These are phyloP conservation scores for Gobio gobio DNA, from an alignment of 2,113 vertebrate species.

Conservation along the genomic window DNA sequence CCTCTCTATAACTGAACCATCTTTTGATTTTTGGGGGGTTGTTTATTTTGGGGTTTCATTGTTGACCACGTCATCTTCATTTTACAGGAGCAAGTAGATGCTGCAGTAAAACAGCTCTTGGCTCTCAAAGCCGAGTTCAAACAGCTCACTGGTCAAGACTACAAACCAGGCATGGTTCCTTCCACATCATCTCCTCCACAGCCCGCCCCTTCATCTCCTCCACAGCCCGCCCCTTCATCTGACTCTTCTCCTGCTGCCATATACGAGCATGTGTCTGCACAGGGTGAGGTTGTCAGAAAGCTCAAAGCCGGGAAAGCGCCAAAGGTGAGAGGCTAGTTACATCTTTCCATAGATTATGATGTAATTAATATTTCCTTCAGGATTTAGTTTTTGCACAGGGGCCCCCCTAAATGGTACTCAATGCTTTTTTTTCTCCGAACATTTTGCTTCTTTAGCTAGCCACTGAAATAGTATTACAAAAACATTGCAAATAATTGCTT, in stretches of 20 bases:
- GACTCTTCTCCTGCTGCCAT: slow-evolving; percentile 43
- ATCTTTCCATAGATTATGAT: not conserved
- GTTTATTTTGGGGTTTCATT: too few relatives aligned
- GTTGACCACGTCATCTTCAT: not conserved
- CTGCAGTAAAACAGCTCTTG: slow-evolving; percentile 79
- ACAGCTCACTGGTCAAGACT: slow-evolving; percentile 86
- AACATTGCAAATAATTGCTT: too few relatives aligned
- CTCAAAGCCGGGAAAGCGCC: slow-evolving; percentile 79
- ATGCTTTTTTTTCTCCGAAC: too few relatives aligned
- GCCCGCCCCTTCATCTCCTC: slow-evolving; percentile 30
- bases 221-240: slow-evolving; percentile 38
- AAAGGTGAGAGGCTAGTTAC: slow-evolving; percentile 65
- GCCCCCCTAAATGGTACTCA: too few relatives aligned
- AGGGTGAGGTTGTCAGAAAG: slow-evolving; percentile 81
- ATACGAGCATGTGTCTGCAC: slow-evolving; percentile 66
- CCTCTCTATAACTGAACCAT: not conserved
- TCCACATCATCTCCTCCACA: slow-evolving; percentile 44
- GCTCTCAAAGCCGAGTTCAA: slow-evolving; percentile 89
- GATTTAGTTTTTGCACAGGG: too few relatives aligned
- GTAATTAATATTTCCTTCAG: not conserved
- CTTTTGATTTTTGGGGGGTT: too few relatives aligned
- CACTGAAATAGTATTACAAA: too few relatives aligned
- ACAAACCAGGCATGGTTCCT: slow-evolving; percentile 82
- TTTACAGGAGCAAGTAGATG: slow-evolving; percentile 55
- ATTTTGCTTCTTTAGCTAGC: too few relatives aligned